Evolutionary conservation across 2,113 vertebrate species (phyloP), one percentile per base, ranked within the genome.

Genomic region (Pungitius pungitius): DNA sequence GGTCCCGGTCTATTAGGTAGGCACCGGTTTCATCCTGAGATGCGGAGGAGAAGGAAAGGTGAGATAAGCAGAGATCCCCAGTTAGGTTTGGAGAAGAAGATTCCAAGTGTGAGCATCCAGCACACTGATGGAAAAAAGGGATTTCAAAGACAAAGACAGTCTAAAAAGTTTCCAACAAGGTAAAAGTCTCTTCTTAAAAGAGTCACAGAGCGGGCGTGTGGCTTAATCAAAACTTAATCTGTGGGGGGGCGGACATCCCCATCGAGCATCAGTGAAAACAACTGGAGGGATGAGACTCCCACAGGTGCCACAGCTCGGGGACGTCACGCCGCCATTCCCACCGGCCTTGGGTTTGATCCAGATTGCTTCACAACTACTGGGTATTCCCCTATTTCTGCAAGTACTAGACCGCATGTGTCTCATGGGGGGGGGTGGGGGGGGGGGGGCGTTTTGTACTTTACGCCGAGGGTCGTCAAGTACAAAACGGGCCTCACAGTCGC

Each of bases 1-100:
- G 96, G 87, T 99, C 98, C 94, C 98, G 90, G 94, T 99, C 98
- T 77, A 99, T 99, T 91, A 99, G 93, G 93, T 99, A 99, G 89
- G 97, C 98, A 92, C 98, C 97, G 6, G 95, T 96, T 89, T 99
- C 97, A 92, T 99, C 97, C 98, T 99, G 68, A 30, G 82, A 85
- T 74, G 24, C 55, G 78, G 40, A 69, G 37, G 37, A 56, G 17
- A 5, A 52, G 27, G 11, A 81, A n/a, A 30, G 3, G 37, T 45
- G 8, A 55, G 13, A 33, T 51, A 7, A 17, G 30, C 14, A 22
- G 1, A 18, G 27, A 9, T n/a, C n/a, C n/a, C n/a, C 7, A 22
- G 7, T 45, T 37, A 2, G 6, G 4, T 15, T 35, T 24, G 2
- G n/a, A 57, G 27, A 26, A 37, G 39, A 1, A 66, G 11, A 47